Conservation (phyloP, 2,888 invertebrate species). For the Hemithea aestivaria region DNA sequence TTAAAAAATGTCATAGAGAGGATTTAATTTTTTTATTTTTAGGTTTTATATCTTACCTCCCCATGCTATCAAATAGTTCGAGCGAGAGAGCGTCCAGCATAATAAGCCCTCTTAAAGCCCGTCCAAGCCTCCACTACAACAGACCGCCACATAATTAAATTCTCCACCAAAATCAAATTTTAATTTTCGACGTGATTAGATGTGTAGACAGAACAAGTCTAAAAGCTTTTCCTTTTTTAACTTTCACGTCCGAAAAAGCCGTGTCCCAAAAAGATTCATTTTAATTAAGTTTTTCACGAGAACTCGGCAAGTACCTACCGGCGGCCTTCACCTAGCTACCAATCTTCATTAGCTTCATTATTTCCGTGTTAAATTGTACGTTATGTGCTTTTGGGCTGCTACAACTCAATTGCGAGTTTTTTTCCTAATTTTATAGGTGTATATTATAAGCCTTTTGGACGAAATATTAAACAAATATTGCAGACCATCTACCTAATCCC, state of each 20-base stretch:
- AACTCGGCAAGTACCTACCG: conserved; percentile 45
- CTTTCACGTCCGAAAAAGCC: conserved; percentile 52
- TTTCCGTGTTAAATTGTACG: conserved; percentile 51
- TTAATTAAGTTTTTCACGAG: conserved; percentile 71
- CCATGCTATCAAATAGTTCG: too few relatives aligned
- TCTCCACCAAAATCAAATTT: conserved; percentile 6
- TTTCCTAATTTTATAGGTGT: conserved; percentile 8
- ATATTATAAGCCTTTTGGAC: too few relatives aligned
- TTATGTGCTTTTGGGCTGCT: conserved; percentile 28
- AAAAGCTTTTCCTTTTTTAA: conserved; percentile 46
- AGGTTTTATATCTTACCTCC: too few relatives aligned
- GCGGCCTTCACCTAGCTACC: conserved; percentile 59
- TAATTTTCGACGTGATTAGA: conserved; percentile 32
- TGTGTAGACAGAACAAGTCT: conserved; percentile 32
- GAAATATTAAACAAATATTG: too few relatives aligned
- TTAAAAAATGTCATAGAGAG: too few relatives aligned
- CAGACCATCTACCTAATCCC: too few relatives aligned
- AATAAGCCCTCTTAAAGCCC: background rate
- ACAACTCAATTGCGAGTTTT: conserved; percentile 4
- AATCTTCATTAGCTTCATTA: conserved; percentile 72
- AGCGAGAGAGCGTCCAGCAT: too few relatives aligned
- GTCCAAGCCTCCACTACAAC: background rate
- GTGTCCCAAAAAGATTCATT: conserved; percentile 63
- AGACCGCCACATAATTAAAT: background rate
- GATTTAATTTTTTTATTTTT: too few relatives aligned